Evolutionary conservation across 1,140 invertebrate genomes (phyloP).

Genomic region (Octopus bimaculoides): DNA sequence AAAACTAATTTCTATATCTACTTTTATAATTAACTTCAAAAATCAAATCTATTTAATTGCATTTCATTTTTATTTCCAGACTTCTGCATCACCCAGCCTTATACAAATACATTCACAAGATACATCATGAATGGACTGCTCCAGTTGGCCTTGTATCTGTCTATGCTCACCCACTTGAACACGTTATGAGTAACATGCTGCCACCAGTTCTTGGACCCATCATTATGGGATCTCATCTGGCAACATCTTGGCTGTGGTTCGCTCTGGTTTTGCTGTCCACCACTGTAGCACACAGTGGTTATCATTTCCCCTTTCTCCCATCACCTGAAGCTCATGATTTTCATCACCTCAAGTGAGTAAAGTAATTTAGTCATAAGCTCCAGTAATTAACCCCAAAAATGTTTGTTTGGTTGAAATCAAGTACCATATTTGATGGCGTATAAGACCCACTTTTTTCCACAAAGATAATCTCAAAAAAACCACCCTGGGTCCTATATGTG

Average conservation of each 20-base stretch:
- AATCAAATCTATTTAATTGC: neutral
- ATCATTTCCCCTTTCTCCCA: slow-evolving; percentile 84
- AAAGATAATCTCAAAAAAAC: too few relatives aligned
- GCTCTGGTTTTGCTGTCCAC: slow-evolving; percentile 76
- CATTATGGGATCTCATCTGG: slow-evolving; percentile 77
- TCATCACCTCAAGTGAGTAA: slow-evolving; percentile 77
- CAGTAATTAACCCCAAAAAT: too few relatives aligned
- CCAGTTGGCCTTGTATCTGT: slow-evolving; percentile 69
- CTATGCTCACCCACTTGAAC: slow-evolving; percentile 86
- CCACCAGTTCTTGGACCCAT: slow-evolving; percentile 79
- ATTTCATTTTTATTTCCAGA: slow-evolving; percentile 56
- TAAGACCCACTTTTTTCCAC: too few relatives aligned
- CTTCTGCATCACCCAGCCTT: slow-evolving; percentile 73
- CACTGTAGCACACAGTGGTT: slow-evolving; percentile 82
- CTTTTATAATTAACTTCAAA: too few relatives aligned
- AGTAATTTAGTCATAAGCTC: neutral
- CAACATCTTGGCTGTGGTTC: slow-evolving; percentile 82
- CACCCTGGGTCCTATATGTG: too few relatives aligned
- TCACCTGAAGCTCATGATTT: slow-evolving; percentile 90
- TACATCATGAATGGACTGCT: slow-evolving; percentile 63
- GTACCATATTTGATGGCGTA: too few relatives aligned
- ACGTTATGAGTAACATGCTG: slow-evolving; percentile 78
- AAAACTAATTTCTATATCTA: too few relatives aligned
- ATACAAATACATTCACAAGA: slow-evolving; percentile 83
- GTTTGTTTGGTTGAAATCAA: too few relatives aligned